Conservation (phyloP, 1,140 invertebrate species). For the Cydia strobilella region DNA sequence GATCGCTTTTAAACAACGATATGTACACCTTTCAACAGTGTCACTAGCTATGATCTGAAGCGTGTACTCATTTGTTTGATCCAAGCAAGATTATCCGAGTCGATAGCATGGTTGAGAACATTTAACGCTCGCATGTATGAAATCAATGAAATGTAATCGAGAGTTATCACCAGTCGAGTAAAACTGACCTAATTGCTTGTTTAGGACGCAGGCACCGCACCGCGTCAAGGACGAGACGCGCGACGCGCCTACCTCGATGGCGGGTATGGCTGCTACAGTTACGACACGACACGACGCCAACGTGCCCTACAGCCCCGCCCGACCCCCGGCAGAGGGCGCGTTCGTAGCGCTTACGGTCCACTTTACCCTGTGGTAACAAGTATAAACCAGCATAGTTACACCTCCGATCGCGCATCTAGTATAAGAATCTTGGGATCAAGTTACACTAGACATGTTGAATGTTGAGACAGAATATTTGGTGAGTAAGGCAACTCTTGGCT, state of each 20-base stretch:
- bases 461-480: constrained; percentile 1
- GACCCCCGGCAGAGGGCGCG: constrained; percentile 12
- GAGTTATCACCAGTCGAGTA: constrained; percentile 18
- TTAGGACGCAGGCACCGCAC: constrained; percentile 21
- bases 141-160: constrained; percentile 10
- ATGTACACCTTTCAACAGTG: neutral
- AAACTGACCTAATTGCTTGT: constrained; percentile 21
- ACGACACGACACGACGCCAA: constrained; percentile 13
- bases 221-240: constrained; percentile 19
- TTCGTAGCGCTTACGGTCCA: constrained; percentile 9
- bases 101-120: neutral
- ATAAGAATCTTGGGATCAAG: neutral
- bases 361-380: neutral
- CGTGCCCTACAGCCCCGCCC: constrained; percentile 14
- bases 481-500: constrained; percentile 35
- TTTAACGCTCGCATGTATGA: constrained; percentile 11
- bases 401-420: neutral
- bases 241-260: constrained; percentile 14
- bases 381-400: neutral
- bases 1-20: neutral
- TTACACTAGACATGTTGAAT: neutral
- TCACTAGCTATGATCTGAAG: neutral
- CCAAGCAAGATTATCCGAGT: neutral
- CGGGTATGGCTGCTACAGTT: constrained; percentile 8
- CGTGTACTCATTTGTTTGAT: neutral